These are phyloP conservation scores for Caerostris extrusa DNA, from an alignment of 1,140 invertebrate species.

Conservation along the genomic window DNA sequence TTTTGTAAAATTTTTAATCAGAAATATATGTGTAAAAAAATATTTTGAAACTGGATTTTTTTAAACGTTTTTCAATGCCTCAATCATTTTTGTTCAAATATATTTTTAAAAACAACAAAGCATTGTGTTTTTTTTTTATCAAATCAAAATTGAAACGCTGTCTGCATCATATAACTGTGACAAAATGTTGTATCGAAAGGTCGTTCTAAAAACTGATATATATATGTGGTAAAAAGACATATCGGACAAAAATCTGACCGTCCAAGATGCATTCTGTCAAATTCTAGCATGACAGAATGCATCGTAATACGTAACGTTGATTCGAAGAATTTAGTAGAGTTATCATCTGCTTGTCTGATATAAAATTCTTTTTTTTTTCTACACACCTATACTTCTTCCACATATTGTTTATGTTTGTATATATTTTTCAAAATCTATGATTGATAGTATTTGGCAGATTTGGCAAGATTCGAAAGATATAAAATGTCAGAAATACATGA, in stretches of 20 bases:
- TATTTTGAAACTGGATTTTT: neutral
- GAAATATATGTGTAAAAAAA: neutral
- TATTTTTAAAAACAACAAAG: neutral
- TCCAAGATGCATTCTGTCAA: conserved; percentile 6
- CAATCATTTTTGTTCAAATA: neutral
- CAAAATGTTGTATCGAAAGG: neutral
- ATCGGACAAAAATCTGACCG: neutral
- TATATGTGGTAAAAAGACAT: neutral
- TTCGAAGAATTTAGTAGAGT: neutral
- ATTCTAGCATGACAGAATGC: neutral
- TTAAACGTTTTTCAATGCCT: neutral
- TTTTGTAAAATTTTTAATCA: no score
- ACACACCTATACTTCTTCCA: neutral
- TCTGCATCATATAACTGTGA: neutral
- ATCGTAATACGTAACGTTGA: neutral
- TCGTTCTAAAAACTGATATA: neutral
- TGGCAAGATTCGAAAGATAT: neutral
- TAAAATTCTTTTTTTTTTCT: neutral
- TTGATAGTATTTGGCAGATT: neutral
- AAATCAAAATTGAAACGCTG: no score
- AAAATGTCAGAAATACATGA: neutral
- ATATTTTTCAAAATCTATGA: conserved; percentile 2
- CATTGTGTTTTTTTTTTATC: neutral
- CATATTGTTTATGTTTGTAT: neutral
- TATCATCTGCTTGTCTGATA: neutral